Percentiles rank a stretch among this genome's conserved stretches.
Evolutionary conservation across 1,140 invertebrate genomes (phyloP).

Genomic region (Pissodes strobi): DNA sequence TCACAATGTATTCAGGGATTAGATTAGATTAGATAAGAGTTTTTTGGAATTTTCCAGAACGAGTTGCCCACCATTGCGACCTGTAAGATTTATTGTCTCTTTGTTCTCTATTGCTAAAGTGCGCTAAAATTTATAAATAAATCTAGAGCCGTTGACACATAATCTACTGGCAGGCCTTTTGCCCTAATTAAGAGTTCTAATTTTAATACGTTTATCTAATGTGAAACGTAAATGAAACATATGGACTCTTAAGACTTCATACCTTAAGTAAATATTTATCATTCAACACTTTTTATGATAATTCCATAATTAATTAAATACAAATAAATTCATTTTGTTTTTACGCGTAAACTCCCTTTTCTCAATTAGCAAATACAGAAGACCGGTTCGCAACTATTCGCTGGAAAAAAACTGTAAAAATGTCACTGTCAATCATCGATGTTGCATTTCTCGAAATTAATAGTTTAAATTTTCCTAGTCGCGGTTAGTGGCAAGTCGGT

Average conservation of each 20-base stretch:
- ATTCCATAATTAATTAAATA: conserved; percentile 11
- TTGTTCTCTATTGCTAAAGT: no score
- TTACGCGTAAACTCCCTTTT: conserved; percentile 8
- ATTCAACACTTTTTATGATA: conserved; percentile 1
- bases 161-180: no score
- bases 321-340: conserved; percentile 9
- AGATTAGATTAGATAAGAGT: no score
- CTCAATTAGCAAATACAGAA: not conserved
- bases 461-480: not conserved
- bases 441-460: conserved; percentile 2
- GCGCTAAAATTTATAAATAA: no score
- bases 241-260: not conserved
- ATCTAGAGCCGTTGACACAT: no score
- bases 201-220: no score
- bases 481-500: conserved; percentile 4
- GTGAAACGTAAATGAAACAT: no score
- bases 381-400: not conserved
- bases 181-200: no score
- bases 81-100: no score
- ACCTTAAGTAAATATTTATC: conserved; percentile 10
- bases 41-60: no score
- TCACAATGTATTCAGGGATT: no score
- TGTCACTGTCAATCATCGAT: conserved; percentile 2
- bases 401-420: not conserved
- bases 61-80: no score